Conservation (phyloP, 2,888 invertebrate genomes). For the Pammene fasciana region DNA sequence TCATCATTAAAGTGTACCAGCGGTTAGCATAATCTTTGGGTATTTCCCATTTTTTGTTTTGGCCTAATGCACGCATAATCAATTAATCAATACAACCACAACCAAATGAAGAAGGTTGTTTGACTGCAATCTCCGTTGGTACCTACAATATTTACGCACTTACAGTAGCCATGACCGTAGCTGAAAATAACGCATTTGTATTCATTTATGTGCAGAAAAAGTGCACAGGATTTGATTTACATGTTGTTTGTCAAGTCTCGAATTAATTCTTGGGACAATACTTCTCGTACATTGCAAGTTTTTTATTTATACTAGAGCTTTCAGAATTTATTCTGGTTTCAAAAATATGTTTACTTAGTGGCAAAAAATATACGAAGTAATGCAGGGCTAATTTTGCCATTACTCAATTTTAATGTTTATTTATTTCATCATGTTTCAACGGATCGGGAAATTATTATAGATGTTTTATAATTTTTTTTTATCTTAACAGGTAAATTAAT, state of each 20-base stretch:
- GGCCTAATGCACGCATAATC: background rate
- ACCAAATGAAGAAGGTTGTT: background rate
- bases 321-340: too few relatives aligned
- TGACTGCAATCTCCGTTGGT: constrained; percentile 1
- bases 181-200: constrained; percentile 31
- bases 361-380: too few relatives aligned
- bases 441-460: too few relatives aligned
- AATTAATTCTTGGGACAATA: background rate
- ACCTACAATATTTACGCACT: constrained; percentile 8
- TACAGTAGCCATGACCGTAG: constrained; percentile 29
- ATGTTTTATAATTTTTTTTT: too few relatives aligned
- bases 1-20: too few relatives aligned
- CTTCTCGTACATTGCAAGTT: background rate
- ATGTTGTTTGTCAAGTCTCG: constrained; percentile 20
- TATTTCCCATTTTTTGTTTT: background rate
- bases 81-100: background rate
- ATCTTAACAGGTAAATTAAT: too few relatives aligned
- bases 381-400: too few relatives aligned
- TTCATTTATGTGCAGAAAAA: constrained; percentile 40
- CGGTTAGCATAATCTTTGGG: background rate
- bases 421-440: too few relatives aligned
- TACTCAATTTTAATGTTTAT: too few relatives aligned
- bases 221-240: constrained; percentile 35
- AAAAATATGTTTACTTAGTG: too few relatives aligned
- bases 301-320: background rate